Evolutionary conservation across 2,797 vertebrate species (phyloP).

Genomic region (Staurois parvus): DNA sequence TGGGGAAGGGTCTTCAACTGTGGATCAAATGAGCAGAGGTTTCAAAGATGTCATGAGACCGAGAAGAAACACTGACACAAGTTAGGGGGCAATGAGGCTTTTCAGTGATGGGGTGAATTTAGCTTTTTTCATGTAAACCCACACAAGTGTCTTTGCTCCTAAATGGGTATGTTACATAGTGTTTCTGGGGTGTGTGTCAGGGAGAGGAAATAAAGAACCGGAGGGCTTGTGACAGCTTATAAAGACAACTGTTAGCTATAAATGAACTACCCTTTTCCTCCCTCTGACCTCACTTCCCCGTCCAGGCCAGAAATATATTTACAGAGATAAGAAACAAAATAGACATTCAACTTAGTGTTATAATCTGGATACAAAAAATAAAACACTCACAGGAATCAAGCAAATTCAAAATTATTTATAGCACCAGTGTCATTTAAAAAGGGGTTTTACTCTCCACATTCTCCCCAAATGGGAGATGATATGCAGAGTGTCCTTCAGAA

Average conservation of each 20-base stretch:
- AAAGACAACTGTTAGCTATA: slow-evolving; percentile 29
- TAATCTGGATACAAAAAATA: slow-evolving; percentile 90
- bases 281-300: slow-evolving; percentile 7
- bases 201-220: background rate
- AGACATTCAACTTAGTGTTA: slow-evolving; percentile 85
- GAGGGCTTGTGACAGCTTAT: slow-evolving; percentile 43
- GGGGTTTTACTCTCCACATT: slow-evolving; percentile 73
- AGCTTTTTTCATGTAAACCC: slow-evolving; percentile 42
- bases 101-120: slow-evolving; percentile 21
- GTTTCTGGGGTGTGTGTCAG: slow-evolving; percentile 18
- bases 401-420: slow-evolving; percentile 99
- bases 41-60: accelerated
- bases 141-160: slow-evolving; percentile 40
- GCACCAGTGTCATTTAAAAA: slow-evolving; percentile 99
- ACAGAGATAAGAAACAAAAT: slow-evolving; percentile 79
- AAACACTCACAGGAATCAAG: slow-evolving; percentile 65
- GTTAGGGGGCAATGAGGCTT: slow-evolving; percentile 2
- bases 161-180: slow-evolving; percentile 32
- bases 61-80: slow-evolving; percentile 48
- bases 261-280: slow-evolving; percentile 14
- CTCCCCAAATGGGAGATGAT: slow-evolving; percentile 14
- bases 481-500: slow-evolving; percentile 39
- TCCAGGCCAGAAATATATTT: slow-evolving; percentile 84
- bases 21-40: slow-evolving; percentile 40
- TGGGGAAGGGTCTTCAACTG: slow-evolving; percentile 37